These are phyloP conservation scores for Dipodomys stephensi DNA, from an alignment of 2,113 vertebrate species.

Conservation along the genomic window DNA sequence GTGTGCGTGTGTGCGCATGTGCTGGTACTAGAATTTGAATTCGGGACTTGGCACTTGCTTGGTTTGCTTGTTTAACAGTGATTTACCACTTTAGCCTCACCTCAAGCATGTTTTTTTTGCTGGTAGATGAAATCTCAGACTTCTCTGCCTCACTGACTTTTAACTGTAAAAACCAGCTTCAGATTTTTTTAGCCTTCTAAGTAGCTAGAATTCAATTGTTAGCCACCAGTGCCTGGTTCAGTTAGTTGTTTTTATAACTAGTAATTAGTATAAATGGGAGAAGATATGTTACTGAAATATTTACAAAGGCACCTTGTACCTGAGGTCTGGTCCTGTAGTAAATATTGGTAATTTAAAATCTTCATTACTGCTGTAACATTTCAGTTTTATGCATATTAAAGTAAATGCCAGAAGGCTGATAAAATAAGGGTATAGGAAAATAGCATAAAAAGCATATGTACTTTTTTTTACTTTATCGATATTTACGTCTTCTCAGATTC, in stretches of 20 bases:
- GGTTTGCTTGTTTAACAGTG: no score
- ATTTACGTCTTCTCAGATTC: background rate
- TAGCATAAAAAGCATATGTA: background rate
- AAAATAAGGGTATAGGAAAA: background rate
- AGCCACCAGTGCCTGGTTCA: no score
- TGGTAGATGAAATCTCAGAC: no score
- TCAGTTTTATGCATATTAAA: slow-evolving; percentile 1
- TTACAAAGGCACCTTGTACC: background rate
- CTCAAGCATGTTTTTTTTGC: no score
- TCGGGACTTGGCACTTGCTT: no score
- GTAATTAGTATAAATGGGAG: background rate
- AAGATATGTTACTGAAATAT: background rate
- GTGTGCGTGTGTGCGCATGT: no score
- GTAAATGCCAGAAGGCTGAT: background rate
- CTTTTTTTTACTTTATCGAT: slow-evolving; percentile 28
- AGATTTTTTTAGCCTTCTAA: no score
- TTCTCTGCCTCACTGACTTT: no score
- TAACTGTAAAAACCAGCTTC: no score
- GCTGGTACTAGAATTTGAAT: no score
- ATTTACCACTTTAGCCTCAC: no score
- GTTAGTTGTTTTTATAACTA: background rate
- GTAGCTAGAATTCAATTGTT: no score
- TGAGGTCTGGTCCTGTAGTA: background rate
- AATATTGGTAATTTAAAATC: slow-evolving; percentile 10
- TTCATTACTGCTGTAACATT: slow-evolving; percentile 8